A percentile compares a stretch with the other conserved stretches of the same genome.
phyloP scores from a whole-genome alignment of 2,113 vertebrate species.

The Ranitomeya imitator region DNA sequence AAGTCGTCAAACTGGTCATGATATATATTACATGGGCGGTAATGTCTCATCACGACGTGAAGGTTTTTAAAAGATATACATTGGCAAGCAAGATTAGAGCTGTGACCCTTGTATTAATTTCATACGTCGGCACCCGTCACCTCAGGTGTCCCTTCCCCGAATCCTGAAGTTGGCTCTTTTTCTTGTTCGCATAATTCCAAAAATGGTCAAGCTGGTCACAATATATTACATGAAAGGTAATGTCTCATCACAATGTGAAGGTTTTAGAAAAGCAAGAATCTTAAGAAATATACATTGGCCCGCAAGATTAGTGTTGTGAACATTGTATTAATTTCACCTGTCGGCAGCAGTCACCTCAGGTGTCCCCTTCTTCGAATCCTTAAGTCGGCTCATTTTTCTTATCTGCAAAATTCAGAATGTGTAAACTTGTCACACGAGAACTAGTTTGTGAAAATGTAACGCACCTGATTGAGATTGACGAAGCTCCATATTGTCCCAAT shows the following conservation, averaged over 20 bases:
- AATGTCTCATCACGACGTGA: too few species aligned
- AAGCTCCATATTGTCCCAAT: background rate
- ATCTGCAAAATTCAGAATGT: background rate
- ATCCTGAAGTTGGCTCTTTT: background rate
- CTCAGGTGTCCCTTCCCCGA: background rate
- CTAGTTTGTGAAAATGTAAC: background rate
- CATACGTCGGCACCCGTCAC: background rate
- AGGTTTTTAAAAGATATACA: too few species aligned
- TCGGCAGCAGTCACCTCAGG: background rate
- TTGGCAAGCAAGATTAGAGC: too few species aligned
- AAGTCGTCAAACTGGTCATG: too few species aligned
- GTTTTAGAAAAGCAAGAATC: too few species aligned
- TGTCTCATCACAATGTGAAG: too few species aligned
- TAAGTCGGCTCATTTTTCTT: background rate
- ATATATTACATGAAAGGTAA: too few species aligned
- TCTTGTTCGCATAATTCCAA: background rate
- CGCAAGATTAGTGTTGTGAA: too few species aligned
- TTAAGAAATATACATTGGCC: too few species aligned
- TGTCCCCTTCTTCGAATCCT: background rate
- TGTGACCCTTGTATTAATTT: too few species aligned
- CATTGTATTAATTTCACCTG: too few species aligned
- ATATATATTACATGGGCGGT: too few species aligned
- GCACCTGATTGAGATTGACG: background rate
- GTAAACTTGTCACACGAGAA: background rate
- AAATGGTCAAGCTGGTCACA: background rate